A percentile compares a stretch with the other conserved stretches of the same genome.
phyloP scores from a whole-genome alignment of 2,113 vertebrate species.

The Trematomus loennbergii region DNA sequence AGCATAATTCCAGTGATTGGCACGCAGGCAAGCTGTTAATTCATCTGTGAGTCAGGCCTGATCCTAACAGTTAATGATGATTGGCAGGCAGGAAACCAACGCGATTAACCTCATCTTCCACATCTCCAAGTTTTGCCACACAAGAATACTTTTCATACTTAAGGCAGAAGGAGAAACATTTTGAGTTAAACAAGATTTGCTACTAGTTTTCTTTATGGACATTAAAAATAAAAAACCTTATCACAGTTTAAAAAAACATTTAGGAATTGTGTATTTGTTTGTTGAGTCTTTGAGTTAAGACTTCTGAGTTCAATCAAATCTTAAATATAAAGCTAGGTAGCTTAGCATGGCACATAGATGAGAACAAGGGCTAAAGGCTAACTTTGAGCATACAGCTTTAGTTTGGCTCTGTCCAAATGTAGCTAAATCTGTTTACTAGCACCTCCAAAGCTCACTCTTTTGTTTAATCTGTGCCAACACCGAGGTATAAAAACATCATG shows the following conservation, averaged over 20 bases:
- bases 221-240: not conserved
- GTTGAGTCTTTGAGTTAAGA: too few species aligned
- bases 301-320: not conserved
- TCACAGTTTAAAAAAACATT: not conserved
- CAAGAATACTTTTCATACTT: constrained; percentile 12
- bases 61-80: constrained; percentile 53
- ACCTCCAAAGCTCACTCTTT: constrained; percentile 1
- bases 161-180: not conserved
- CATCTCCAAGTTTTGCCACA: constrained; percentile 9
- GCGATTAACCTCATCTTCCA: constrained; percentile 40
- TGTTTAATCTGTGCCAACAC: not conserved
- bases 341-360: not conserved
- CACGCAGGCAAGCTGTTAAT: constrained; percentile 30
- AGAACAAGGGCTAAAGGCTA: not conserved
- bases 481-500: not conserved
- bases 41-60: constrained; percentile 28
- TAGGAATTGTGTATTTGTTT: not conserved
- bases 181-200: not conserved
- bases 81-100: constrained; percentile 43
- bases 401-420: constrained; percentile 4
- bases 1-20: constrained; percentile 40
- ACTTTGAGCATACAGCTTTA: too few species aligned
- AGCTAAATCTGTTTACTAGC: constrained; percentile 1
- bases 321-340: constrained; percentile 1
- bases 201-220: not conserved